These are phyloP conservation scores for Anarsia innoxiella DNA, from an alignment of 2,888 invertebrate species.

Conservation along the genomic window DNA sequence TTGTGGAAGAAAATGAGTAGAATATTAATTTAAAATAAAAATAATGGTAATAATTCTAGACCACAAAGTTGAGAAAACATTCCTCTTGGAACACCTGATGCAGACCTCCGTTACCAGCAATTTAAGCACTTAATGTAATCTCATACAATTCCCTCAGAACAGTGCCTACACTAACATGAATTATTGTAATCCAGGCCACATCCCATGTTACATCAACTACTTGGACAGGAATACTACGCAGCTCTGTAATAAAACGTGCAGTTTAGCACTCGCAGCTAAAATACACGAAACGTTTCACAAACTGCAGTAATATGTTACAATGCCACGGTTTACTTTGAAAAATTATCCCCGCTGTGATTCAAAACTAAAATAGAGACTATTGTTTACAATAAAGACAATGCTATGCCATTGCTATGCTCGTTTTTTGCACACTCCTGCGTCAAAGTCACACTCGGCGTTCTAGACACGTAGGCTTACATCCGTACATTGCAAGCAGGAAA, in stretches of 20 bases:
- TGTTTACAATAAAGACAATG: neutral
- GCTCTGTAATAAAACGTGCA: too few species aligned
- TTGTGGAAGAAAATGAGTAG: too few species aligned
- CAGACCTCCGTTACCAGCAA: too few species aligned
- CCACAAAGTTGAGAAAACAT: too few species aligned
- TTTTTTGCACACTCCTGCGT: neutral
- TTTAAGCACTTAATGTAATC: too few species aligned
- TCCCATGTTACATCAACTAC: too few species aligned
- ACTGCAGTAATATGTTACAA: neutral
- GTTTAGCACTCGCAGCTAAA: neutral
- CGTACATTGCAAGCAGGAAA: constrained; percentile 29
- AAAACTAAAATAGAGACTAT: neutral
- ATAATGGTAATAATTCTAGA: too few species aligned
- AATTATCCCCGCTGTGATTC: neutral
- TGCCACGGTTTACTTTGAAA: neutral
- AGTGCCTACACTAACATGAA: constrained; percentile 6
- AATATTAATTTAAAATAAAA: too few species aligned
- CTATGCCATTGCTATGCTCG: neutral
- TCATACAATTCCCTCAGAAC: too few species aligned
- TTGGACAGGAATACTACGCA: too few species aligned
- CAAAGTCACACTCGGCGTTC: constrained; percentile 14
- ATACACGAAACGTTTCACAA: neutral
- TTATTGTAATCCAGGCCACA: constrained; percentile 4
- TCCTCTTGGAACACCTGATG: too few species aligned
- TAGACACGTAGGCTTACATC: constrained; percentile 35